Conservation (phyloP, 2,113 vertebrate genomes). For the Gallinago undulata region DNA sequence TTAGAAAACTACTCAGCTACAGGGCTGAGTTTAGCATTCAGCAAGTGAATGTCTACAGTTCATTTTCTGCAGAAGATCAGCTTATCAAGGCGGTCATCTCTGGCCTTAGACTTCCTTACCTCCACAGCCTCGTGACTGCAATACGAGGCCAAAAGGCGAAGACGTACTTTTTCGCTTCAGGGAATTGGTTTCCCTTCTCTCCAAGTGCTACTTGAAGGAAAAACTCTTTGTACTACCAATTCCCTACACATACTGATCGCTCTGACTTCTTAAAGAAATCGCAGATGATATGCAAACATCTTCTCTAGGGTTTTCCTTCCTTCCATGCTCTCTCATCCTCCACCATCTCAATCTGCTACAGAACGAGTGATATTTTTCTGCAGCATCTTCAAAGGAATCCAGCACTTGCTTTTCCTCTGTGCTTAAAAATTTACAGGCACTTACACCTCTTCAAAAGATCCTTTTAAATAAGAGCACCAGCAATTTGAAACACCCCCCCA, state of each 20-base stretch:
- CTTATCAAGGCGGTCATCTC: background rate
- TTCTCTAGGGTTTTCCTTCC: slow-evolving; percentile 5
- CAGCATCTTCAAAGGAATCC: slow-evolving; percentile 9
- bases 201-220: background rate
- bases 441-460: slow-evolving; percentile 24
- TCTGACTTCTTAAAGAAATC: background rate
- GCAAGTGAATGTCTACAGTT: background rate
- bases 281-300: background rate
- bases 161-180: background rate
- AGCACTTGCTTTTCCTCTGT: background rate
- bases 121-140: background rate
- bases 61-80: background rate
- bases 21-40: rapidly evolving
- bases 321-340: background rate
- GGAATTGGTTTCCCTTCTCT: background rate
- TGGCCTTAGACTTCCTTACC: background rate
- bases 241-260: background rate
- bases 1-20: rapidly evolving
- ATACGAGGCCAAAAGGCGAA: background rate
- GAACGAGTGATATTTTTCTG: background rate
- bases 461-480: background rate
- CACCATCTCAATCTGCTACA: background rate
- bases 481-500: background rate
- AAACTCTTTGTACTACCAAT: background rate
- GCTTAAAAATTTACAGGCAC: slow-evolving; percentile 44